A percentile compares a stretch with the other conserved stretches of the same genome.
Conservation (phyloP, 2,113 vertebrate species). For the Paedocypris sp. region DNA sequence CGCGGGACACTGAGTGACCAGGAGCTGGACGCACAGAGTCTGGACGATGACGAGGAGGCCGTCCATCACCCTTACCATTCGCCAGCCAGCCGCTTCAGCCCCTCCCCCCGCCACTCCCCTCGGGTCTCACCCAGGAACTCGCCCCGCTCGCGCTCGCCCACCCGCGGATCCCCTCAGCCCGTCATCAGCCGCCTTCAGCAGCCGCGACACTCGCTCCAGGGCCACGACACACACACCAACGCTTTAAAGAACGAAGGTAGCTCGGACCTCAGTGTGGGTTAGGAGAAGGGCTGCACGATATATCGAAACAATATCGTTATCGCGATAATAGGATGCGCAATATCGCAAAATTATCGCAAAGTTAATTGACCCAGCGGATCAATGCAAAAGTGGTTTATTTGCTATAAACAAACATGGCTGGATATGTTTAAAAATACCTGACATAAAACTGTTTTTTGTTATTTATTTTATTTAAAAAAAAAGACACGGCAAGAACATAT, state of each 20-base stretch:
- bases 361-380: no score
- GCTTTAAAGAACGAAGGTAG: constrained; percentile 93
- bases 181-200: constrained; percentile 92
- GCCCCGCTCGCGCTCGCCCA: constrained; percentile 86
- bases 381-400: no score
- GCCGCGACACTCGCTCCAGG: constrained; percentile 89
- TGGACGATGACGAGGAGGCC: constrained; percentile 91
- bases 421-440: no score
- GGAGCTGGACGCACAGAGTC: constrained; percentile 90
- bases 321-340: no score
- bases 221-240: constrained; percentile 83
- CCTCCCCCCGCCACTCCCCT: constrained; percentile 87
- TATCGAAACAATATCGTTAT: no score
- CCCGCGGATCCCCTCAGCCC: constrained; percentile 83
- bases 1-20: constrained; percentile 93
- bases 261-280: background rate
- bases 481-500: no score
- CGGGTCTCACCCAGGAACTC: constrained; percentile 88
- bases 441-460: no score
- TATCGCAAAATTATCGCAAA: no score
- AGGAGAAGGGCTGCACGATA: no score
- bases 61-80: constrained; percentile 73
- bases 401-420: no score
- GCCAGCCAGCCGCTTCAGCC: constrained; percentile 80
- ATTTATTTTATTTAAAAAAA: no score